Base-by-base conservation (phyloP, 35 echinoderm and acorn worm species). In the Acanthaster planci region DNA sequence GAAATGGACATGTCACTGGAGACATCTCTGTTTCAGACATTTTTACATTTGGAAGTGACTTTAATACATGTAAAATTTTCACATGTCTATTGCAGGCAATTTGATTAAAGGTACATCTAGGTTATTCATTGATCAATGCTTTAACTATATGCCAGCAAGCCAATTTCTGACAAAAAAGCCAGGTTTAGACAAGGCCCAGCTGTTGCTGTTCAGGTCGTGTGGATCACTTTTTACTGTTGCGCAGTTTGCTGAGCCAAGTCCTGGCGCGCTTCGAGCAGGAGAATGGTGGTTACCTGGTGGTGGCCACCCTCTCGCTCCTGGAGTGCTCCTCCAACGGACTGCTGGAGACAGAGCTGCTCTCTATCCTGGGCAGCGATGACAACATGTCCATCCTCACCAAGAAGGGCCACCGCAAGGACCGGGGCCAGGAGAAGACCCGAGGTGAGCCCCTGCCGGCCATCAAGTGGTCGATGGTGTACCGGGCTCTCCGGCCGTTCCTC, bases 211-310 rank as follows among this genome's bases (percentile, higher is more conserved):
- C n/a, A n/a, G n/a, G n/a, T n/a, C n/a, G n/a, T 47, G 42, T 6
- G 42, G 12, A 6, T 47, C 12, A 12, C 12, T 47, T 47, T 47
- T 12, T 47, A 47, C 42, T 82, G 27, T 27, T 81, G 7, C 39
- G 23, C 85, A 93, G 95, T 52, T 86, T 98, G 50, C 78, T 98
- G 32, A 67, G 76, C 38, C 95, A 98, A 76, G 92, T 98, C 1
- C 82, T 94, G 59, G 67, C 77, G 8, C 60, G 95, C 36, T 98
- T 98, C 93, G 95, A 98, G 78, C 50, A 98, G 38, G 95, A 98
- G 72, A 98, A 93, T 78, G 95, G 92, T 55, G 95, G 91, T 6
- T 80, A 82, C 15, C 55, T 91, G 35, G 38, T 93, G 27, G 81
- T 88, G 76, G 95, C 91, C 1, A 98, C 95, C 26, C 80, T 98